Evolutionary conservation across 2,888 invertebrate genomes (phyloP).

Genomic region (Leistus spinibarbis): DNA sequence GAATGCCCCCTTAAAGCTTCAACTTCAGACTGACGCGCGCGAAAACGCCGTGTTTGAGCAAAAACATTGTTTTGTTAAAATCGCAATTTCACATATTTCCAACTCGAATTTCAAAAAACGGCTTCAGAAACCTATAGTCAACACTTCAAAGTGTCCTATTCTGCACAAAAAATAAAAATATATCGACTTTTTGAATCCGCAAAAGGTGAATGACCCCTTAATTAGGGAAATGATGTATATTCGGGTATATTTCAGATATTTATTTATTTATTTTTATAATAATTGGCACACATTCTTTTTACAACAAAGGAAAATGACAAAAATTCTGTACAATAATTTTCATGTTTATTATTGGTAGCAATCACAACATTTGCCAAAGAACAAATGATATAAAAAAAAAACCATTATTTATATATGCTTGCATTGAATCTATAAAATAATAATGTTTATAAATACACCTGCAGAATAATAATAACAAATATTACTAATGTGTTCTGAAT

Average conservation of each 20-base stretch:
- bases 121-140: no score
- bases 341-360: conserved; percentile 43
- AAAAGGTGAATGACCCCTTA: no score
- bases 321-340: conserved; percentile 54
- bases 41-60: no score
- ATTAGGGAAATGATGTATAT: neutral
- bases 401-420: conserved; percentile 23
- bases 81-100: no score
- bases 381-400: conserved; percentile 23
- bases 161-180: no score
- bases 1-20: no score
- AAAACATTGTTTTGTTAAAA: no score
- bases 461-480: conserved; percentile 37
- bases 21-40: no score
- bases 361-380: conserved; percentile 36
- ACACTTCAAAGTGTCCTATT: no score
- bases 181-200: no score
- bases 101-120: no score
- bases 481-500: conserved; percentile 42
- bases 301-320: conserved; percentile 55
- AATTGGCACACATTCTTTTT: conserved; percentile 58
- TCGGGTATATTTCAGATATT: conserved; percentile 39
- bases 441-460: conserved; percentile 34
- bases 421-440: conserved; percentile 41
- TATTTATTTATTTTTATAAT: conserved; percentile 56